phyloP scores from a whole-genome alignment of 2,797 vertebrate genomes.

The Myripristis murdjan region DNA sequence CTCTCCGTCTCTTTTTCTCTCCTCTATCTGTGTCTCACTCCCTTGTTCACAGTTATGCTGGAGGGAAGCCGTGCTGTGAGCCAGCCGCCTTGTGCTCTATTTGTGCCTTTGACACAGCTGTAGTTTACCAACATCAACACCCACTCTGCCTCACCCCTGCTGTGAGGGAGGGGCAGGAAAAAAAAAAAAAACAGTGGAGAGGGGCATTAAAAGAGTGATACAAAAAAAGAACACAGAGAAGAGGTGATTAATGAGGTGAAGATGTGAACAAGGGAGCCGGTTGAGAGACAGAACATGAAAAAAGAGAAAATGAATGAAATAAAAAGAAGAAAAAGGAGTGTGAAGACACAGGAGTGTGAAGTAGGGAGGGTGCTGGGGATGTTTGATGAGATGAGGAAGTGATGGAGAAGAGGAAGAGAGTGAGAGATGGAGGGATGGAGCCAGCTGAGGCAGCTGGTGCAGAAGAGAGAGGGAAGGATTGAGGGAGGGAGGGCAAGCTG shows the following conservation, averaged over 20 bases:
- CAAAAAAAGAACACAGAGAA: conserved; percentile 33
- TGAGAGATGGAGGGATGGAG: conserved; percentile 37
- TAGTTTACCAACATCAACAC: conserved; percentile 68
- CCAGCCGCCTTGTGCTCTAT: conserved; percentile 31
- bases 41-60: conserved; percentile 29
- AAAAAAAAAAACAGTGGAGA: conserved; percentile 20
- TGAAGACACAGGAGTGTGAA: neutral
- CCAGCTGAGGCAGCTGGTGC: conserved; percentile 62
- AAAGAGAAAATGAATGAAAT: conserved; percentile 60
- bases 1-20: neutral
- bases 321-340: neutral
- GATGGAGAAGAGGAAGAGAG: conserved; percentile 29
- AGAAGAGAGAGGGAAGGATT: conserved; percentile 50
- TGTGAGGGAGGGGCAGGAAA: conserved; percentile 27
- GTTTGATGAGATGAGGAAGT: conserved; percentile 65
- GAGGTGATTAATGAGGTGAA: conserved; percentile 54
- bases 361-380: conserved; percentile 37
- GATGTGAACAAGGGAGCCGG: conserved; percentile 47
- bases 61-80: conserved; percentile 37
- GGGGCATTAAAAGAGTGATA: conserved; percentile 22
- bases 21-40: conserved; percentile 5
- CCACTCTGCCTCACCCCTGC: conserved; percentile 52
- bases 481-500: conserved; percentile 28
- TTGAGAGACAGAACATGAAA: neutral
- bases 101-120: conserved; percentile 55